Evolutionary conservation across 2,113 vertebrate species (phyloP).

Genomic region (Myrmecophaga tridactyla): DNA sequence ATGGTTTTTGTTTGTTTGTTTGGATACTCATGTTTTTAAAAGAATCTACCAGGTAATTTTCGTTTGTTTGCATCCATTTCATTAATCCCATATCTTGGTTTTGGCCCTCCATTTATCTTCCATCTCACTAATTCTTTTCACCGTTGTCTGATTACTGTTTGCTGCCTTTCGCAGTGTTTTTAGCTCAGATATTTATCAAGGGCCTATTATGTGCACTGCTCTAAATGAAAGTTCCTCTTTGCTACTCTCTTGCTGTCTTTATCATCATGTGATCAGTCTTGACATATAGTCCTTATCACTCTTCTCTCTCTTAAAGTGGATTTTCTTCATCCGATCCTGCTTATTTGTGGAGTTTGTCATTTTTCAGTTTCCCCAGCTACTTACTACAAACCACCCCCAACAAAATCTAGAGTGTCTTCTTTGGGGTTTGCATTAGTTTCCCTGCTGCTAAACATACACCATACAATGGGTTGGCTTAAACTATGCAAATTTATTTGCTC

Average conservation of each 20-base stretch:
- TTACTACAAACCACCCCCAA: neutral
- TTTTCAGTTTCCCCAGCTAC: neutral
- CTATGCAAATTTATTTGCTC: too few species aligned
- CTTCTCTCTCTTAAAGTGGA: neutral
- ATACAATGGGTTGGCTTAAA: too few species aligned
- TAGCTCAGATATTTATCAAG: neutral
- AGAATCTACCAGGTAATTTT: neutral
- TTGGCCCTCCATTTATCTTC: neutral
- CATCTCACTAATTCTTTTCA: neutral
- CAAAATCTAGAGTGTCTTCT: neutral
- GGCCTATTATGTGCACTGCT: neutral
- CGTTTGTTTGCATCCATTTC: neutral
- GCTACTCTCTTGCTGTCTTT: neutral
- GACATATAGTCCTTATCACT: neutral
- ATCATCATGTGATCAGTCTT: neutral
- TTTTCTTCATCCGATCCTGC: neutral
- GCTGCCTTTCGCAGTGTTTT: neutral
- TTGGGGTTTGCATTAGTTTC: neutral
- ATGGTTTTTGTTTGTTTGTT: too few species aligned
- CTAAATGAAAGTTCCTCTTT: neutral
- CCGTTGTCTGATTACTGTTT: neutral
- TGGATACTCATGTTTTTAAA: neutral
- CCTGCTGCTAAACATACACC: too few species aligned
- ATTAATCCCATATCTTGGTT: neutral
- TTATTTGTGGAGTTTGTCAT: neutral